These are phyloP conservation scores for Caenorhabditis sp. DNA, from an alignment of 2,888 invertebrate genomes.

Conservation along the genomic window DNA sequence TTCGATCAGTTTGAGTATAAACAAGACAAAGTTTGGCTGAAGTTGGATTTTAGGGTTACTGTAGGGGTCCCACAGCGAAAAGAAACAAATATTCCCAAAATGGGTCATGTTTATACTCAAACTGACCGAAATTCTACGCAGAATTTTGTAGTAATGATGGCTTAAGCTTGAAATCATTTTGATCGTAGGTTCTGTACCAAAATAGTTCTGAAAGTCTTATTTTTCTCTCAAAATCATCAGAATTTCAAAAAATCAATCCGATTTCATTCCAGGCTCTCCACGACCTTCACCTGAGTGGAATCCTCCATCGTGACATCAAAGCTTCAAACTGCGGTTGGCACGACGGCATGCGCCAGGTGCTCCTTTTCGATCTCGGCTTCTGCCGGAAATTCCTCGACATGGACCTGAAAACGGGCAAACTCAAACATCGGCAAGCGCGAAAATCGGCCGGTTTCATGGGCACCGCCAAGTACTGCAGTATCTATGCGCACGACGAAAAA, in stretches of 20 bases:
- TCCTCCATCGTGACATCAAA: constrained; percentile 62
- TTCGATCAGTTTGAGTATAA: no score
- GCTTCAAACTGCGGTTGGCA: constrained; percentile 63
- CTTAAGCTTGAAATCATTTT: no score
- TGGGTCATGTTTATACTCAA: no score
- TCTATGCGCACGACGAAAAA: constrained; percentile 40
- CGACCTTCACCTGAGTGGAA: constrained; percentile 56
- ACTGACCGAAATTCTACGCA: no score
- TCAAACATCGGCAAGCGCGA: constrained; percentile 42
- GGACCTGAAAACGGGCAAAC: constrained; percentile 6
- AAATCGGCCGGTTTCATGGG: constrained; percentile 52
- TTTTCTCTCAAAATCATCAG: no score
- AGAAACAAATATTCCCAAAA: no score
- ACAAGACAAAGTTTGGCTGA: no score
- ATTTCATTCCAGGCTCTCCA: constrained; percentile 42
- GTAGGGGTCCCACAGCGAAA: no score
- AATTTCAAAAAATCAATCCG: neutral
- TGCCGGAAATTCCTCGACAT: constrained; percentile 36
- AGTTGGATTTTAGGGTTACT: no score
- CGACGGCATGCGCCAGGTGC: constrained; percentile 16
- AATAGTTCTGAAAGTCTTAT: no score
- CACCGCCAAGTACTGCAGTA: constrained; percentile 55
- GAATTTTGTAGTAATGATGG: no score
- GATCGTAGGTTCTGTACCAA: no score
- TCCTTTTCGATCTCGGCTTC: constrained; percentile 50